Evolutionary conservation across 2,797 vertebrate genomes (phyloP).

Genomic region (Menidia menidia): DNA sequence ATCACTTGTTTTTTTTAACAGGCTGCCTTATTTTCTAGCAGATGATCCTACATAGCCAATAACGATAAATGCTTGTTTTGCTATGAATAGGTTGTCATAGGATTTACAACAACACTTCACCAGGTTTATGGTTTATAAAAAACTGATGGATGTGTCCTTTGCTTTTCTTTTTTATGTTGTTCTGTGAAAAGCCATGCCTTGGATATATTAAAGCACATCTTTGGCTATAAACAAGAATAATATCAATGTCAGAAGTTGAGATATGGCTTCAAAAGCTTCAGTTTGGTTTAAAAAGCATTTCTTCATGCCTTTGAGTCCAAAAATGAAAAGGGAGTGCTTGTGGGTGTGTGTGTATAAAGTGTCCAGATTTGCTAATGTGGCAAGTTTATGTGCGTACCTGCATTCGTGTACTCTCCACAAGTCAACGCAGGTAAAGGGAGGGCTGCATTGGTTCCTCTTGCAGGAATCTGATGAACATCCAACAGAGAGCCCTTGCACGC

Average conservation of each 20-base stretch:
- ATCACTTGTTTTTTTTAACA: constrained; percentile 1
- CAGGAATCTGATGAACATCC: constrained; percentile 91
- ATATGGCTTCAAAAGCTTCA: constrained; percentile 16
- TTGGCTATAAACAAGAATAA: constrained; percentile 22
- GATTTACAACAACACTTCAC: constrained; percentile 18
- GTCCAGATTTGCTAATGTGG: constrained; percentile 2
- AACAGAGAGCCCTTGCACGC: constrained; percentile 81
- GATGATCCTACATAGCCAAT: neutral
- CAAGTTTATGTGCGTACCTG: constrained; percentile 76
- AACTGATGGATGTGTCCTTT: neutral
- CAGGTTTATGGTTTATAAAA: constrained; percentile 15
- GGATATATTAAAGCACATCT: constrained; percentile 24
- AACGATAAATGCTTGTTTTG: neutral
- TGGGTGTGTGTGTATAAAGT: neutral
- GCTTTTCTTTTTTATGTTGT: neutral
- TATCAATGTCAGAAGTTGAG: constrained; percentile 27
- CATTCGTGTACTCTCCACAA: constrained; percentile 92
- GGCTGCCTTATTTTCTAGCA: constrained; percentile 4
- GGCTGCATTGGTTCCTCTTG: constrained; percentile 87
- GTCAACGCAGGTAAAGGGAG: constrained; percentile 89
- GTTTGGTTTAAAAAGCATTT: constrained; percentile 22
- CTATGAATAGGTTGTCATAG: neutral
- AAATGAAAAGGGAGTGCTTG: neutral
- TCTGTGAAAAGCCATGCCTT: constrained; percentile 7
- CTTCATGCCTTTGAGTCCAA: constrained; percentile 24